A percentile compares a stretch with the other conserved stretches of the same genome.
phyloP scores from a whole-genome alignment of 1,140 invertebrate species.

The Notospermus geniculatus region DNA sequence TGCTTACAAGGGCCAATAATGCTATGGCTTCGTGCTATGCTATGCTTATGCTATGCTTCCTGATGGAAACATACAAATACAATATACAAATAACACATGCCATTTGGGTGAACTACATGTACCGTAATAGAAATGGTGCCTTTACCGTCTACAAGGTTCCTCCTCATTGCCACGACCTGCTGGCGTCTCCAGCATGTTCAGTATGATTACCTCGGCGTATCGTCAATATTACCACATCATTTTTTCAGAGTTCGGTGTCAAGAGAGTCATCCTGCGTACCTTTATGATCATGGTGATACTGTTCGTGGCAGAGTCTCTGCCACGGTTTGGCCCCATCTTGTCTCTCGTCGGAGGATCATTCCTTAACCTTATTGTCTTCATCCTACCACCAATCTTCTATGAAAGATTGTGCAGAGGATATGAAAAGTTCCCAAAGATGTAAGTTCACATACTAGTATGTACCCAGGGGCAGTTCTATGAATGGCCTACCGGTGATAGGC shows the following conservation, averaged over 20 bases:
- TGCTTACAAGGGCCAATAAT: too few species aligned
- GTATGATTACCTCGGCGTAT: too few species aligned
- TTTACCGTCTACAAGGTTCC: too few species aligned
- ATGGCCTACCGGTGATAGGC: too few species aligned
- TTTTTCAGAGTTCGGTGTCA: constrained; percentile 74
- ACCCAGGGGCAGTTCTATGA: neutral
- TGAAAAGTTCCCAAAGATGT: constrained; percentile 34
- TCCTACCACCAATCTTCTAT: constrained; percentile 83
- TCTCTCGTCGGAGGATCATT: constrained; percentile 81
- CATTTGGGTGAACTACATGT: too few species aligned
- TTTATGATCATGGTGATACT: constrained; percentile 69
- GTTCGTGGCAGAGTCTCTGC: constrained; percentile 76
- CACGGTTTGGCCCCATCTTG: constrained; percentile 84
- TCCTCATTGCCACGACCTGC: too few species aligned
- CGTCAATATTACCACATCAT: neutral
- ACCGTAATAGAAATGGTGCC: too few species aligned
- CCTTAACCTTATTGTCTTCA: constrained; percentile 76
- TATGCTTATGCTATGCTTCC: too few species aligned
- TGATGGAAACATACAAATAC: too few species aligned
- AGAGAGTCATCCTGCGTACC: constrained; percentile 72
- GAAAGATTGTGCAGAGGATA: constrained; percentile 57
- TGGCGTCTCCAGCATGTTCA: too few species aligned
- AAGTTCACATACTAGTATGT: constrained; percentile 21
- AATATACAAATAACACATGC: too few species aligned
- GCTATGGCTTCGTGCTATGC: too few species aligned